Conservation (phyloP, 1,140 invertebrate species). For the Eriocheir sinensis region DNA sequence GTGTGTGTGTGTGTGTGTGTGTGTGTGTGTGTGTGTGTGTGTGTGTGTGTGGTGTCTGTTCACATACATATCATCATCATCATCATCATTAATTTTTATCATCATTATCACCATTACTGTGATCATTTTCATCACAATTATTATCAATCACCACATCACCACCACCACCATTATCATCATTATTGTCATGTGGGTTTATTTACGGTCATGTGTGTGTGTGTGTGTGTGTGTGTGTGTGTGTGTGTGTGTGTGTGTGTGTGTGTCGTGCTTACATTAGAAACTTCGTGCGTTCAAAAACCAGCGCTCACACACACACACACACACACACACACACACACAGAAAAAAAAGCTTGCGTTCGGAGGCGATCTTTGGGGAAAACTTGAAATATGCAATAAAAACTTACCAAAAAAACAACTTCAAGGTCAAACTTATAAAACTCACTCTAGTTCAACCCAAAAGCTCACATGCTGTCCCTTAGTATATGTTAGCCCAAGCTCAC, state of each 20-base stretch:
- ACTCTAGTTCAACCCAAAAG: no score
- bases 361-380: no score
- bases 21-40: not conserved
- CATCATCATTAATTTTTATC: not conserved
- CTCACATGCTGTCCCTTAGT: no score
- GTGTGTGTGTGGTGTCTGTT: not conserved
- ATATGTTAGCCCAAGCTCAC: no score
- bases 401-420: no score
- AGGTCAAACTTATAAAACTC: no score
- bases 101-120: not conserved
- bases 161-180: not conserved
- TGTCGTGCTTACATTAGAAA: not conserved
- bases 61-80: not conserved
- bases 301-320: no score
- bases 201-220: not conserved
- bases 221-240: slow-evolving; percentile 22
- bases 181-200: not conserved
- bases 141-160: not conserved
- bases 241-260: not conserved
- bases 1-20: not conserved
- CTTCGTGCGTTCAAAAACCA: no score
- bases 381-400: no score
- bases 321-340: no score
- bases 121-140: not conserved
- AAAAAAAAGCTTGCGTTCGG: no score